Evolutionary conservation across 2,113 vertebrate genomes (phyloP).

Genomic region (Connochaetes taurinus): DNA sequence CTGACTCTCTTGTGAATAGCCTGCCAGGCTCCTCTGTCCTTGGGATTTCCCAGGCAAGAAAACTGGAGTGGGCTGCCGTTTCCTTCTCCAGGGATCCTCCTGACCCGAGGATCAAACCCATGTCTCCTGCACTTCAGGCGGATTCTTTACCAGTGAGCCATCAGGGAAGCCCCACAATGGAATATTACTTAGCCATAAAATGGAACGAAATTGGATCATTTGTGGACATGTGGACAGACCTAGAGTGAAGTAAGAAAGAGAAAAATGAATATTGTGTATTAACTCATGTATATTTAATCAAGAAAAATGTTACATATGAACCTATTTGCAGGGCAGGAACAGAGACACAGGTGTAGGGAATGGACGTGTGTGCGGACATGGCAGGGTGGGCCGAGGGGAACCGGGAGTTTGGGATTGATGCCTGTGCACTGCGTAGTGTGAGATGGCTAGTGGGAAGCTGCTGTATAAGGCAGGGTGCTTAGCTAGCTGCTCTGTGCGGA

Average conservation of each 20-base stretch:
- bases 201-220: not conserved
- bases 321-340: not conserved
- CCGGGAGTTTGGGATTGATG: not conserved
- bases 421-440: not conserved
- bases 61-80: not conserved
- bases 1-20: not conserved
- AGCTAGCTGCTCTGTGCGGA: not conserved
- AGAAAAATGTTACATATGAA: not conserved
- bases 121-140: not conserved
- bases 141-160: not conserved
- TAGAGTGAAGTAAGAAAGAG: not conserved
- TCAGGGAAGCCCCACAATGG: not conserved
- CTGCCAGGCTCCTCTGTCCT: not conserved
- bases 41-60: not conserved
- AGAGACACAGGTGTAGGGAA: not conserved
- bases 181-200: not conserved
- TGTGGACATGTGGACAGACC: not conserved
- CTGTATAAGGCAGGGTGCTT: not conserved
- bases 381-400: not conserved
- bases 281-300: not conserved
- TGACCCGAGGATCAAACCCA: accelerated
- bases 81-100: not conserved
- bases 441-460: not conserved
- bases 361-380: not conserved
- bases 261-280: not conserved